Conservation (phyloP, 2,113 vertebrate genomes). For the Festucalex cinctus region DNA sequence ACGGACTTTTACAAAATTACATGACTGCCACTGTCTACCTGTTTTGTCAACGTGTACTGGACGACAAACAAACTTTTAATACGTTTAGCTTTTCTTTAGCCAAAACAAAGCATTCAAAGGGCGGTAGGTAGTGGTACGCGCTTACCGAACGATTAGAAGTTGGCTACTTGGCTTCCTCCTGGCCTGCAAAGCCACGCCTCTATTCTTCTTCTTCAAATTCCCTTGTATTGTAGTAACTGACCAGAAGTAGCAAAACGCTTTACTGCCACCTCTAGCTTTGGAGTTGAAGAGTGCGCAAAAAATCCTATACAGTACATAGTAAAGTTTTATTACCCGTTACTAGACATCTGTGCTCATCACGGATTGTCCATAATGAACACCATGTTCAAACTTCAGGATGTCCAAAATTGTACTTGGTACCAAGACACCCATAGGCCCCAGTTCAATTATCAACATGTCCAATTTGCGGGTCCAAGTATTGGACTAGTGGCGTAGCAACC, state of each 20-base stretch:
- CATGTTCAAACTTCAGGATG: too few species aligned
- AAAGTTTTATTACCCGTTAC: too few species aligned
- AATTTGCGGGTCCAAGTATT: too few species aligned
- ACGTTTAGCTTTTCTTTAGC: constrained; percentile 20
- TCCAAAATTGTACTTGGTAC: too few species aligned
- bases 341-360: too few species aligned
- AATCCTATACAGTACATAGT: too few species aligned
- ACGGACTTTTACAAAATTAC: not conserved
- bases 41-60: not conserved
- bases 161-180: constrained; percentile 6
- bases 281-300: not conserved
- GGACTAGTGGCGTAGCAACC: too few species aligned
- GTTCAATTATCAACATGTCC: too few species aligned
- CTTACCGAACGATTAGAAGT: constrained; percentile 6
- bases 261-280: not conserved
- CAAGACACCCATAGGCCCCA: too few species aligned
- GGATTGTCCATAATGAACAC: too few species aligned
- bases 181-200: constrained; percentile 44
- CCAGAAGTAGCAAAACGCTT: not conserved
- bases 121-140: constrained; percentile 28
- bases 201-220: not conserved
- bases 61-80: constrained; percentile 3
- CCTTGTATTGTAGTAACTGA: not conserved
- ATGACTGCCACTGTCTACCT: not conserved
- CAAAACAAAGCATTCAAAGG: constrained; percentile 32